A percentile compares a stretch with the other conserved stretches of the same genome.
These are phyloP conservation scores for Gallinago undulata DNA, from an alignment of 2,113 vertebrate genomes.

Conservation along the genomic window DNA sequence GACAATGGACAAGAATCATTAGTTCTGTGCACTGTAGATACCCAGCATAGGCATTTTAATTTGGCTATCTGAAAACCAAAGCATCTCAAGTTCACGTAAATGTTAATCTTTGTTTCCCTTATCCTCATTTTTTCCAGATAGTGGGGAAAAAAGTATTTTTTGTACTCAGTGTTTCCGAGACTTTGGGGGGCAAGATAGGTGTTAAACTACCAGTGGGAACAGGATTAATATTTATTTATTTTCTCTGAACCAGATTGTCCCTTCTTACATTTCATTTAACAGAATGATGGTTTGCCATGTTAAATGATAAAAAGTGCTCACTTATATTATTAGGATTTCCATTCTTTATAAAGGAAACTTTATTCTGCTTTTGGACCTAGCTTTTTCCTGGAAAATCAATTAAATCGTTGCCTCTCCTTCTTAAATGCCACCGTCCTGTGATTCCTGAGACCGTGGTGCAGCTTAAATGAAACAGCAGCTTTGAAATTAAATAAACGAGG, in stretches of 20 bases:
- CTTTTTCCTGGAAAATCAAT: conserved; percentile 30
- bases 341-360: conserved; percentile 1
- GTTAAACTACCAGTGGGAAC: conserved; percentile 6
- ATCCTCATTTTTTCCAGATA: background rate
- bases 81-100: background rate
- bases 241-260: background rate
- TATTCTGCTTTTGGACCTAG: background rate
- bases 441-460: background rate
- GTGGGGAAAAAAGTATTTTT: background rate
- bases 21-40: background rate
- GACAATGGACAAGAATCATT: background rate
- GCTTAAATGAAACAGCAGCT: conserved; percentile 36
- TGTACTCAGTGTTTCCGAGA: background rate
- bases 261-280: background rate
- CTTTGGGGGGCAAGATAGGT: background rate
- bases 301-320: background rate
- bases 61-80: background rate
- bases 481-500: conserved; percentile 50
- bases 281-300: background rate
- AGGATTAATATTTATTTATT: conserved; percentile 13
- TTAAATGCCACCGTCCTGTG: conserved; percentile 26
- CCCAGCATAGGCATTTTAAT: background rate
- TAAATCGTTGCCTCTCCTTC: conserved; percentile 8
- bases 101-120: conserved; percentile 11
- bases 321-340: background rate